Evolutionary conservation across 2,888 invertebrate genomes (phyloP), one percentile per base, ranked within the genome.

Genomic region (Drosophila quasianomalipes): DNA sequence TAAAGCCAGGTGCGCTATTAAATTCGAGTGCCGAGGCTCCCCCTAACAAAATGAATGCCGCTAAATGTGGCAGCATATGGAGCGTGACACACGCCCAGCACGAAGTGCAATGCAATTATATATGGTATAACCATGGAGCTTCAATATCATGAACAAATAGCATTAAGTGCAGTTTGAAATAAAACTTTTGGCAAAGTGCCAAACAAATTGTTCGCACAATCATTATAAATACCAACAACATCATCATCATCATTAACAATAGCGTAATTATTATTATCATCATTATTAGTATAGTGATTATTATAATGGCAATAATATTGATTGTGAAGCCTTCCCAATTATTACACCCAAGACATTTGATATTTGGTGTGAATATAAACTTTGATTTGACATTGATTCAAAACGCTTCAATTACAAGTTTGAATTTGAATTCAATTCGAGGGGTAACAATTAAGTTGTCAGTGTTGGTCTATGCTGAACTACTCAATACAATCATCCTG

Each of bases 401-500:
- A 85, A 76, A 81, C 55, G 53, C 53, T 76, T 66, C 70, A 74
- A 77, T 77, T 81, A 58, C 63, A 53, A 52, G 66, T 58, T 57
- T 53, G 49, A 78, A 70, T 69, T 74, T 62, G 37, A 70, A 33
- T 58, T 31, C 47, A n/a, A 37, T 57, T 51, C 52, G 54, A 62
- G 69, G 51, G 54, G 54, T 71, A 70, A 74, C 65, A 88, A 89
- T 85, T 85, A 85, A 85, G 88, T 71, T 85, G 90, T 83, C 85
- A 78, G 60, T 60, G 53, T 26, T 30, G 58, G 30, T 66, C 49
- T 67, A 61, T 65, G 65, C 67, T 70, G 66, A 80, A 86, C 77
- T 81, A 81, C 81, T 77, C 78, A 57, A 74, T 59, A 67, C 60
- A 66, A 68, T 78, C 68, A 74, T 70, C 28, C 61, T 81, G 79